These are phyloP conservation scores for Micoletzkya japonica DNA, from an alignment of 2,888 invertebrate species.

Conservation along the genomic window DNA sequence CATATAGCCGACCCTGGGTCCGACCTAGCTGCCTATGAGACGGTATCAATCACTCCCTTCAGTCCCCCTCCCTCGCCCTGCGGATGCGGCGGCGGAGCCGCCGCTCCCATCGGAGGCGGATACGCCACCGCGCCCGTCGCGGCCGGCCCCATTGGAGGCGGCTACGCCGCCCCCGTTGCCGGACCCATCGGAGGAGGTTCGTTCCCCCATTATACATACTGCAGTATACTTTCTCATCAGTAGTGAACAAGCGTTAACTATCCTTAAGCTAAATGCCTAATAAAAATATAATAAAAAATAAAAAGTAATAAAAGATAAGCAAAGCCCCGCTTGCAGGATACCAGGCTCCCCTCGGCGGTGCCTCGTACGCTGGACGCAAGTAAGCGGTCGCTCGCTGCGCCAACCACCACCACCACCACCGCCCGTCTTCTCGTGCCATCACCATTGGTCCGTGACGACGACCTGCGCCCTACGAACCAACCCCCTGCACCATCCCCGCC, in stretches of 20 bases:
- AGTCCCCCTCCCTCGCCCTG: conserved; percentile 20
- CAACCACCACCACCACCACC: conserved; percentile 5
- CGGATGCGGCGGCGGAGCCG: conserved; percentile 5
- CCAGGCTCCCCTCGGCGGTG: conserved; percentile 7
- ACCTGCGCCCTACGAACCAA: background rate
- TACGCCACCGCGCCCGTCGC: background rate
- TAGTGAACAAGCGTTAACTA: too few relatives aligned
- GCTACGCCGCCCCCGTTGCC: background rate
- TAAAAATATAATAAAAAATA: too few relatives aligned
- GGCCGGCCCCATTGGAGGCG: background rate
- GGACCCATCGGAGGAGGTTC: too few relatives aligned
- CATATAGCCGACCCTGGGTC: too few relatives aligned
- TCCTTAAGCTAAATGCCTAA: too few relatives aligned
- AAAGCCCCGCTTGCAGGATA: too few relatives aligned
- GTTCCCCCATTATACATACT: too few relatives aligned
- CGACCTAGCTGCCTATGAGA: background rate
- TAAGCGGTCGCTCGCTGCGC: background rate
- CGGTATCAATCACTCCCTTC: background rate
- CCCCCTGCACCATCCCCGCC: background rate
- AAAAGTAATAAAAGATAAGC: too few relatives aligned
- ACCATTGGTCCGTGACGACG: background rate
- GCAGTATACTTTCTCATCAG: too few relatives aligned
- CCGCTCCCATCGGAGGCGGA: background rate
- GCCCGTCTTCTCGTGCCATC: background rate
- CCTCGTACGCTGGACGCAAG: conserved; percentile 14